Evolutionary conservation across 2,797 vertebrate species (phyloP).

Genomic region (Hapalemur alaotrensis): DNA sequence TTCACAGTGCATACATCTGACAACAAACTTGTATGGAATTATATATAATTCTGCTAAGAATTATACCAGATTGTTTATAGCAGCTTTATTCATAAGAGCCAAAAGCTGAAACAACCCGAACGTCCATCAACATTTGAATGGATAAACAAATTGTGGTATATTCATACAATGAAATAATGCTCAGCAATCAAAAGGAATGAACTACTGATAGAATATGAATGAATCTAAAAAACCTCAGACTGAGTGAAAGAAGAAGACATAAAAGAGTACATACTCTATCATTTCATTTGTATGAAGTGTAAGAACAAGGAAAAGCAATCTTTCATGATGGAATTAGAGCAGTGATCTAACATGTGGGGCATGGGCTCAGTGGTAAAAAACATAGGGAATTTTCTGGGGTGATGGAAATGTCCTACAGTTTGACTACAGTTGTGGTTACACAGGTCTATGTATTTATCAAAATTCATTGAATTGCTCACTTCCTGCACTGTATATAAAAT

Average conservation of each 20-base stretch:
- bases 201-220: not conserved
- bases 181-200: not conserved
- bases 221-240: not conserved
- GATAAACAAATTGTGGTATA: not conserved
- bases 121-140: constrained; percentile 28
- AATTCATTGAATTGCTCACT: not conserved
- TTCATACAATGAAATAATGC: not conserved
- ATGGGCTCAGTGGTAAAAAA: not conserved
- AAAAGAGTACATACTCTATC: not conserved
- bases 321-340: not conserved
- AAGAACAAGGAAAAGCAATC: not conserved
- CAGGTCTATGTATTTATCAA: not conserved
- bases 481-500: not conserved
- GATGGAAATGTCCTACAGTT: not conserved
- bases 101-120: constrained; percentile 10
- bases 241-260: not conserved
- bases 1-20: not conserved
- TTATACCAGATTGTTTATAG: constrained; percentile 18
- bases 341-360: not conserved
- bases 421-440: not conserved
- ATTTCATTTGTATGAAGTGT: not conserved
- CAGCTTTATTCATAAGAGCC: constrained; percentile 32
- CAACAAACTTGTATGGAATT: not conserved
- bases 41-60: not conserved
- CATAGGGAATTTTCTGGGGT: not conserved